These are phyloP conservation scores for Chydorus sphaericus DNA, from an alignment of 2,888 invertebrate species.

Conservation along the genomic window DNA sequence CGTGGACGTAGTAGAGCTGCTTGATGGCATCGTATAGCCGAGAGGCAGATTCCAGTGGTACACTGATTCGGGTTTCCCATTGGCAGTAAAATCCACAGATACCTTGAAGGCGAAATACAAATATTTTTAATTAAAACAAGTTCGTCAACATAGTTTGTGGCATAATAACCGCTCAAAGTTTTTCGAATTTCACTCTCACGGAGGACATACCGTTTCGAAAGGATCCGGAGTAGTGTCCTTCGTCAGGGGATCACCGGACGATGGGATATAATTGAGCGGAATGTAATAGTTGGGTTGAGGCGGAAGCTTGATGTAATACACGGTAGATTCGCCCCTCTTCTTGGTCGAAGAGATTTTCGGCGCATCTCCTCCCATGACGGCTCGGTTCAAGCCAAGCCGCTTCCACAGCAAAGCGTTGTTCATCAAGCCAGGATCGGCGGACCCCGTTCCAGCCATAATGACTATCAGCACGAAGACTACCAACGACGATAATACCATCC, in stretches of 20 bases:
- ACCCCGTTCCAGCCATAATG: not conserved
- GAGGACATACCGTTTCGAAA: constrained; percentile 12
- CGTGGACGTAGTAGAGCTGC: not conserved
- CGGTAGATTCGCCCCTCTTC: constrained; percentile 15
- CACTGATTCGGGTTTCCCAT: constrained; percentile 14
- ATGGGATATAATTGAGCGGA: not conserved
- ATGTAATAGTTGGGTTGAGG: constrained; percentile 14
- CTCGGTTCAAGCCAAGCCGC: constrained; percentile 12
- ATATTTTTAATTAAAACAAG: too few species aligned
- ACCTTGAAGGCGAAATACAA: constrained; percentile 7
- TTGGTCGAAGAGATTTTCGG: constrained; percentile 10
- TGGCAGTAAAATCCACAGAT: constrained; percentile 12
- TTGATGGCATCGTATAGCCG: not conserved
- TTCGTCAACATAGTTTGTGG: too few species aligned
- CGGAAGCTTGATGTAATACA: constrained; percentile 15
- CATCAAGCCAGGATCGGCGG: constrained; percentile 6
- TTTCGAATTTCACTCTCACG: too few species aligned
- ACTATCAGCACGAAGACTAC: not conserved
- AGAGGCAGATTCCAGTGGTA: constrained; percentile 16
- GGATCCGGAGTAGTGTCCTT: constrained; percentile 8
- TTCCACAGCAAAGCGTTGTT: constrained; percentile 6
- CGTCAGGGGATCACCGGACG: not conserved
- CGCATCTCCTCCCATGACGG: constrained; percentile 5
- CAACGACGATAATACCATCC: not conserved
- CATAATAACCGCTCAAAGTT: too few species aligned